Evolutionary conservation across 2,888 invertebrate species (phyloP).

Genomic region (Diplolepis rosae): DNA sequence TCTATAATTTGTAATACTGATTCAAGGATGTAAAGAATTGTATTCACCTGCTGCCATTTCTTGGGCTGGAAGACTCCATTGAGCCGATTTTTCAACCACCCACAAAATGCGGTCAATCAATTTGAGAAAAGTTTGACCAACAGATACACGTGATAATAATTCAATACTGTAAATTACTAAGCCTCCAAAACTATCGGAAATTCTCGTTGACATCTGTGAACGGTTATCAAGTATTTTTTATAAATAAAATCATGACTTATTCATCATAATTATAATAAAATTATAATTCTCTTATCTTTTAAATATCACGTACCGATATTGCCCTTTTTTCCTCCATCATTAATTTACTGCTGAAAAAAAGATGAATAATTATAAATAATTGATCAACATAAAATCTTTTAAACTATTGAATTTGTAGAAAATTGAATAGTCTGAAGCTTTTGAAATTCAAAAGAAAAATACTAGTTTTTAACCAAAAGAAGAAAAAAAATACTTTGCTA

Average conservation of each 20-base stretch:
- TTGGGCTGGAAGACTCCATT: constrained; percentile 76
- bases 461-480: not conserved
- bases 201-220: constrained; percentile 42
- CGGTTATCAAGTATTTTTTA: not conserved
- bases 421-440: not conserved
- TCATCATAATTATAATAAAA: not conserved
- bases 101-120: constrained; percentile 75
- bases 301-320: not conserved
- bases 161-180: constrained; percentile 49
- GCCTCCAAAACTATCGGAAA: constrained; percentile 36
- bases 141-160: constrained; percentile 51
- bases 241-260: not conserved
- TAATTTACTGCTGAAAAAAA: not conserved
- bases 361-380: not conserved
- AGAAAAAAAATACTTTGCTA: not conserved
- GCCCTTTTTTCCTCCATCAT: not conserved
- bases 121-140: constrained; percentile 75
- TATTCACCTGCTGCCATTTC: constrained; percentile 48
- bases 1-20: too few relatives aligned
- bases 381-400: not conserved
- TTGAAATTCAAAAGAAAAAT: not conserved
- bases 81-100: constrained; percentile 76
- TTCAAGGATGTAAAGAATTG: too few relatives aligned
- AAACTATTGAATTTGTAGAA: not conserved
- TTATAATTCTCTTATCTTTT: too few relatives aligned